Base-by-base conservation (phyloP, 2,797 vertebrate genomes). In the Premnoplex brunnescens region DNA sequence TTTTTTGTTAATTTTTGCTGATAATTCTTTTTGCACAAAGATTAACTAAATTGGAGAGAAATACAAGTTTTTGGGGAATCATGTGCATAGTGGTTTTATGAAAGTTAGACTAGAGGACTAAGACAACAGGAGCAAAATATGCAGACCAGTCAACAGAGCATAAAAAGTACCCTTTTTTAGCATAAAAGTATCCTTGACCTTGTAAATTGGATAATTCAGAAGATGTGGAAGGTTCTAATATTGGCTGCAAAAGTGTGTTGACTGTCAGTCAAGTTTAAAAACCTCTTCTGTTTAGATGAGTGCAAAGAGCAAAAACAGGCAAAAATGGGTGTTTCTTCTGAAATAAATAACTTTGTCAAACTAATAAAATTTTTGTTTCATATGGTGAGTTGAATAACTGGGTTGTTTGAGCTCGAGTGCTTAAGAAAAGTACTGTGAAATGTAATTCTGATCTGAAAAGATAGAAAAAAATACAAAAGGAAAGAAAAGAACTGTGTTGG, bases 241-340 rank as follows among this genome's bases (percentile, higher is more conserved):
- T 10, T 36, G 20, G 14, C 32, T 84, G 30, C 3, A 67, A 56
- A 64, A 23, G 2, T 12, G 3, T 28, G 4, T 46, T 77, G 26
- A 14, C 6, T 68, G 11, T 15, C 59, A 66, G 5, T 46, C 43
- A 55, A 60, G 2, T 48, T 74, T 84, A 51, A 51, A 59, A 58
- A 28, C 6, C 3, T 37, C 79, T 89, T 49, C 24, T 73, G 4
- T 51, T 85, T 37, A 80, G 21, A 23, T 54, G 15, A 46, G 9
- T n/a, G 24, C 41, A 49, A 69, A 66, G 28, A 67, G 10, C 10
- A 87, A 75, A 72, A 26, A 0, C 9, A 26, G 27, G 4, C 36
- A 12, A 36, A 48, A 68, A 28, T 3, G 1, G 0, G 0, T 49
- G 8, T 46, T 41, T 17, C 26, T 22, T 64, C 52, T 49, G 32